Percentiles rank a stretch among this genome's conserved stretches.
Evolutionary conservation across 2,888 invertebrate genomes (phyloP).

Genomic region (Sesia apiformis): DNA sequence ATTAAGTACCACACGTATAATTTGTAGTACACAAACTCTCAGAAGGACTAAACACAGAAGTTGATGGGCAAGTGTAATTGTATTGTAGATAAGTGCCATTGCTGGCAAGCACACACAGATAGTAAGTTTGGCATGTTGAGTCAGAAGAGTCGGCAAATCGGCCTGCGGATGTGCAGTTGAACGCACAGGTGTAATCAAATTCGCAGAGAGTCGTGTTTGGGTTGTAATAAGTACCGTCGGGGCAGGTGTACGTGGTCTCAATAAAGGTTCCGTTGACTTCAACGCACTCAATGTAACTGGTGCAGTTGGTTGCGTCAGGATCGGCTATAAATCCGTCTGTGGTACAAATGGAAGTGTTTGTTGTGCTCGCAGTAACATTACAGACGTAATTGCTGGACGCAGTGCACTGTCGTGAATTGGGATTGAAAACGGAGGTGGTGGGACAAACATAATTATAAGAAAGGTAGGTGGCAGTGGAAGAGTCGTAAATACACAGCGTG

Average conservation of each 20-base stretch:
- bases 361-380: constrained; percentile 21
- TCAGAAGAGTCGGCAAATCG: constrained; percentile 50
- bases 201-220: constrained; percentile 51
- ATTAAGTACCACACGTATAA: constrained; percentile 39
- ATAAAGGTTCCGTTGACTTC: constrained; percentile 30
- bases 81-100: constrained; percentile 37
- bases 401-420: constrained; percentile 37
- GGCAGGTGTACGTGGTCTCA: constrained; percentile 40
- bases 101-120: constrained; percentile 36
- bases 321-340: constrained; percentile 43
- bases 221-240: constrained; percentile 35
- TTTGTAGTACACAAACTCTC: constrained; percentile 41
- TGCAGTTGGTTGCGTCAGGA: constrained; percentile 38
- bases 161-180: constrained; percentile 46
- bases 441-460: constrained; percentile 56
- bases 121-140: constrained; percentile 50
- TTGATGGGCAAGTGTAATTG: constrained; percentile 50
- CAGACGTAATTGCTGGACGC: constrained; percentile 38
- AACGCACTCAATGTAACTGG: constrained; percentile 47
- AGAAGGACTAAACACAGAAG: constrained; percentile 51
- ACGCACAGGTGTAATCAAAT: constrained; percentile 35
- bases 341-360: constrained; percentile 31
- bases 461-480: constrained; percentile 23
- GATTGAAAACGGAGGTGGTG: constrained; percentile 52
- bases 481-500: constrained; percentile 41